phyloP scores from a whole-genome alignment of 2,797 vertebrate species.

The Lindbergichthys nudifrons region DNA sequence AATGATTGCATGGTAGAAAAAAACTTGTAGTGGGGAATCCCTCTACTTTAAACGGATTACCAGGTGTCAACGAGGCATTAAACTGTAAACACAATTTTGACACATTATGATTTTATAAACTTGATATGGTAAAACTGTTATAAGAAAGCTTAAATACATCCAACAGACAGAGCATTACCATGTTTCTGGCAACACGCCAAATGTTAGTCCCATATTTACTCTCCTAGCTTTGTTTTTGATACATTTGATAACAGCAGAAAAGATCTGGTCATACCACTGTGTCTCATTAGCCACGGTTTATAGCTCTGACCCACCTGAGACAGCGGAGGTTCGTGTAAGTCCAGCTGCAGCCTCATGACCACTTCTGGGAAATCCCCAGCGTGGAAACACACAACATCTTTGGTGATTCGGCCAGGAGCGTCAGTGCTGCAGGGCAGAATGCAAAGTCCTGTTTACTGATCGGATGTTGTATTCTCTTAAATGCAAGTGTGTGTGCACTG shows the following conservation, averaged over 20 bases:
- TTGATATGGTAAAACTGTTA: neutral
- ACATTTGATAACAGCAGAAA: neutral
- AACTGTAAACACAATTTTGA: neutral
- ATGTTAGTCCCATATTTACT: neutral
- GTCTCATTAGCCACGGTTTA: neutral
- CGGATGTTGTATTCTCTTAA: neutral
- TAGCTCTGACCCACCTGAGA: conserved; percentile 86
- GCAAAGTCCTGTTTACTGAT: conserved; percentile 19
- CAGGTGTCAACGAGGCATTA: neutral
- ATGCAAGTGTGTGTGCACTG: neutral
- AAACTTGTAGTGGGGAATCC: neutral
- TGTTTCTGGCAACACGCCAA: neutral
- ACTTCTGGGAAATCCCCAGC: conserved; percentile 95
- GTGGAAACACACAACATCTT: conserved; percentile 97
- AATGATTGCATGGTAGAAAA: neutral
- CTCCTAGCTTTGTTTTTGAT: neutral
- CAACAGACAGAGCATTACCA: neutral
- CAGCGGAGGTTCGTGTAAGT: conserved; percentile 94
- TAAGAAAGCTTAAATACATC: neutral
- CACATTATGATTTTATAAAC: neutral
- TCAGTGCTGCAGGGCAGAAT: conserved; percentile 76
- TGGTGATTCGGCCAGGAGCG: conserved; percentile 88
- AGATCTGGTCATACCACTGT: neutral
- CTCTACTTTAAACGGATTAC: conserved; percentile 7
- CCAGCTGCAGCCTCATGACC: conserved; percentile 94